Base-by-base conservation (phyloP, 2,797 vertebrate genomes). In the Trematomus bernacchii region DNA sequence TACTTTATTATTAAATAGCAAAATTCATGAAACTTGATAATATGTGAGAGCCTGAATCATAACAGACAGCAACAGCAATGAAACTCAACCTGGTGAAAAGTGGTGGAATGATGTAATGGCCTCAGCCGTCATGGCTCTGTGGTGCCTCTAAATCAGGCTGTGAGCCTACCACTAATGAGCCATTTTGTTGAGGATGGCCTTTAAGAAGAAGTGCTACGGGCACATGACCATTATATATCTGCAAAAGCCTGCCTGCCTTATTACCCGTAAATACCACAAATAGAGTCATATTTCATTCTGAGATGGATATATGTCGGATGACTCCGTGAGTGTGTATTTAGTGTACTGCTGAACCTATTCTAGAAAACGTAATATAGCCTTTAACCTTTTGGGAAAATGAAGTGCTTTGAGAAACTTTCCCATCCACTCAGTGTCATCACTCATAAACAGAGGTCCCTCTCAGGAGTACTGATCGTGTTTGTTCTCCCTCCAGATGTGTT, bases 401-500 rank as follows among this genome's bases (percentile, higher is more conserved):
- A 63, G 52, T 63, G 37, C 64, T 60, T 73, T 44, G 77, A 78
- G 82, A 76, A 80, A 77, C 85, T 33, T 79, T 76, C 74, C 47
- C 72, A 74, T 81, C 57, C 62, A 23, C 8, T 65, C 43, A 18
- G 47, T 59, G 52, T 51, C 59, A 66, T 80, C 52, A 15, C 19
- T 83, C 51, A 50, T 73, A 57, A 57, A 61, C 16, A 76, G 27
- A 43, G 23, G 58, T 52, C 40, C 10, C 23, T 73, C 21, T 50
- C 27, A 42, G 12, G 67, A 68, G 53, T 76, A 55, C 66, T 84
- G 59, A 79, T 64, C 61, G 13, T 71, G 69, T 86, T 82, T 85
- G n/a, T 82, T 91, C 91, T 92, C 76, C 86, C 91, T 91, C 71
- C 92, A 97, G 97, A 98, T 85, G 86, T 96, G n/a, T 93, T 94